Conservation (phyloP, 2,113 vertebrate genomes). For the Anser cygnoides region DNA sequence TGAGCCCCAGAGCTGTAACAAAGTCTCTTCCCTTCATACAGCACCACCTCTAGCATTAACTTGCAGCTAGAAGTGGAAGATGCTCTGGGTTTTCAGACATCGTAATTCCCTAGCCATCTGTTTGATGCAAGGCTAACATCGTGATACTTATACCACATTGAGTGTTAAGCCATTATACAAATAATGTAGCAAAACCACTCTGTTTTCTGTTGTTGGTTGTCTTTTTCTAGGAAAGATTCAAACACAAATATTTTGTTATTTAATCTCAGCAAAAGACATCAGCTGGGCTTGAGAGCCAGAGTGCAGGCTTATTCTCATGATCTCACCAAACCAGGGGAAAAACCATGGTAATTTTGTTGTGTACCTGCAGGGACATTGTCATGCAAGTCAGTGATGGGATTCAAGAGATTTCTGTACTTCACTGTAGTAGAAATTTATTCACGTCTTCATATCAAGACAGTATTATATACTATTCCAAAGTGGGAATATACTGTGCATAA, state of each 20-base stretch:
- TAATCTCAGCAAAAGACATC: background rate
- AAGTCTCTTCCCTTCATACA: constrained; percentile 20
- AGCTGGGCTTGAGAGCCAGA: background rate
- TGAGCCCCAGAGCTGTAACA: constrained; percentile 39
- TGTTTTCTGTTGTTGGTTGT: constrained; percentile 19
- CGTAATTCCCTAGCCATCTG: constrained; percentile 66
- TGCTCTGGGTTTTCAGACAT: constrained; percentile 30
- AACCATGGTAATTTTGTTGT: background rate
- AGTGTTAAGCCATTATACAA: constrained; percentile 56
- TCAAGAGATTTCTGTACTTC: background rate
- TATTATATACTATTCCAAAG: background rate
- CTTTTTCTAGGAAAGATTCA: constrained; percentile 36
- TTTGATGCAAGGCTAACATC: constrained; percentile 34
- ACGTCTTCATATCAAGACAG: background rate
- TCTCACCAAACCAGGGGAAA: background rate
- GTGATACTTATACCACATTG: background rate
- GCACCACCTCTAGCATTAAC: constrained; percentile 57
- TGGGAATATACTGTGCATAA: background rate
- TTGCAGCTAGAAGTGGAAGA: constrained; percentile 46
- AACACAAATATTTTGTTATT: constrained; percentile 18
- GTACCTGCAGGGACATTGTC: background rate
- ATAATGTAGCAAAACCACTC: constrained; percentile 30
- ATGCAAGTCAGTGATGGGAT: background rate
- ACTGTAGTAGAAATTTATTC: background rate
- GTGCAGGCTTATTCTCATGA: constrained; percentile 1